Percentiles rank a stretch among this genome's conserved stretches.
Conservation (phyloP, 2,888 invertebrate genomes). For the Luperina testacea region DNA sequence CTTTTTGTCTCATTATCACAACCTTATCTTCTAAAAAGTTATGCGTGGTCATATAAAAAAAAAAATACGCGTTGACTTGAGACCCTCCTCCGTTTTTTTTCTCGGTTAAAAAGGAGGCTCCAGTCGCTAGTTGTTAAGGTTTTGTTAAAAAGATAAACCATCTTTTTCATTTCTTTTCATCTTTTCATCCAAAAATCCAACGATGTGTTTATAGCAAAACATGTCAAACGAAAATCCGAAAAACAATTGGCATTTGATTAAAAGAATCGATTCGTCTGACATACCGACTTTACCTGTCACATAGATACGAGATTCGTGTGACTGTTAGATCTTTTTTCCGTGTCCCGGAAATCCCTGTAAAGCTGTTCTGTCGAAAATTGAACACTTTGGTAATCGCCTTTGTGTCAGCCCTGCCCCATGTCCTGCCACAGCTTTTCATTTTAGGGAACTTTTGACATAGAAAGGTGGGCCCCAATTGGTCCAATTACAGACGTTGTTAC, state of each 20-base stretch:
- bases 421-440: conserved; percentile 27
- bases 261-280: neutral
- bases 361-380: conserved; percentile 2
- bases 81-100: no score
- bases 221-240: conserved; percentile 9
- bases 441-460: conserved; percentile 20
- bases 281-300: conserved; percentile 6
- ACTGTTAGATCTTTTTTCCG: neutral
- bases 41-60: no score
- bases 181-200: neutral
- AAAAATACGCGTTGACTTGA: no score
- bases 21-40: neutral
- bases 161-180: neutral
- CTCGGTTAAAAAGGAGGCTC: neutral
- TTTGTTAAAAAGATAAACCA: neutral
- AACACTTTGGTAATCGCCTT: conserved; percentile 13
- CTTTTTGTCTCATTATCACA: neutral
- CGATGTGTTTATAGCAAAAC: neutral
- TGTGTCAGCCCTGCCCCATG: neutral
- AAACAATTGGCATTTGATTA: conserved; percentile 12
- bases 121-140: neutral
- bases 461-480: conserved; percentile 13
- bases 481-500: neutral
- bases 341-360: neutral
- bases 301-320: neutral